Percentiles rank a stretch among this genome's conserved stretches.
Conservation (phyloP, 2,797 vertebrate species). For the Lindbergichthys nudifrons region DNA sequence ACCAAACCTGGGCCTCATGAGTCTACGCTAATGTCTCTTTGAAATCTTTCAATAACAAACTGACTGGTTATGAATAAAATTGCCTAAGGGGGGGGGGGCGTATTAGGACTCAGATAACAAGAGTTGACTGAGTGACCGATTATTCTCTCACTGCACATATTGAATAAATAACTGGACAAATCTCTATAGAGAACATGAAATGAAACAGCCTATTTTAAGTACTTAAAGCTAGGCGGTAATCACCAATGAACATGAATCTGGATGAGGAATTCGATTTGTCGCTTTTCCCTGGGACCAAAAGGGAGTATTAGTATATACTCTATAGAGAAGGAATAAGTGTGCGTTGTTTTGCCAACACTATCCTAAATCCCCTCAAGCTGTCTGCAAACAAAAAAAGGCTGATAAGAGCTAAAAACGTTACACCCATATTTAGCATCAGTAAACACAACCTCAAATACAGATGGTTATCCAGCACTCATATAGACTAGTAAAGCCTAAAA, state of each 20-base stretch:
- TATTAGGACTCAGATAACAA: neutral
- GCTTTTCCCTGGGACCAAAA: conserved; percentile 16
- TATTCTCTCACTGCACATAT: neutral
- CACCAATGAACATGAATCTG: conserved; percentile 5
- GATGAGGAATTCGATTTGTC: conserved; percentile 37
- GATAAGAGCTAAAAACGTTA: conserved; percentile 17
- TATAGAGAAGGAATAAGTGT: conserved; percentile 4
- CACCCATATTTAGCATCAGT: conserved; percentile 19
- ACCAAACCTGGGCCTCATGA: neutral
- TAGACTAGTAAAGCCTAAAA: neutral
- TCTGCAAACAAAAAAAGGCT: conserved; percentile 13
- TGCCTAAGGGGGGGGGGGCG: neutral
- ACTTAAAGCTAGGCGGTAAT: conserved; percentile 32
- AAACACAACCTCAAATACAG: conserved; percentile 4
- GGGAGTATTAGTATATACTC: neutral
- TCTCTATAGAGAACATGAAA: neutral
- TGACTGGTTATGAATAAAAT: neutral
- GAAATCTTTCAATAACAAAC: conserved; percentile 7
- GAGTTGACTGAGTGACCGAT: neutral
- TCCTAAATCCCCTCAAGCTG: conserved; percentile 1
- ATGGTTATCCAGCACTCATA: neutral
- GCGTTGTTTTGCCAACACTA: conserved; percentile 32
- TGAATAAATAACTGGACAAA: conserved; percentile 10
- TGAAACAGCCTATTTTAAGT: neutral
- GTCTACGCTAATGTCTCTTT: neutral